A percentile compares a stretch with the other conserved stretches of the same genome.
Evolutionary conservation across 2,888 invertebrate genomes (phyloP).

Genomic region (Liposcelis brunnea): DNA sequence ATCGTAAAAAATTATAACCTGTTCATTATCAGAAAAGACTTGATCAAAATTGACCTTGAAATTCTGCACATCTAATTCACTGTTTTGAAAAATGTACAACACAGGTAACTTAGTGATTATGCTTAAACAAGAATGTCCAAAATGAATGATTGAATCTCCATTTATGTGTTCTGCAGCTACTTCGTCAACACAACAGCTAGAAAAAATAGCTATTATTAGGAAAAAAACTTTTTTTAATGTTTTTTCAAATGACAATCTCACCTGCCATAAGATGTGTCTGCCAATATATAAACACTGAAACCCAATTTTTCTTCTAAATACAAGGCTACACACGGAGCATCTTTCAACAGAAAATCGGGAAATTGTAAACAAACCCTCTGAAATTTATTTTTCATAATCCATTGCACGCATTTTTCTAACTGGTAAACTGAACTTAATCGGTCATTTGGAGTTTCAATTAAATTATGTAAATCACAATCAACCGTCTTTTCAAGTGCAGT

Average conservation of each 20-base stretch:
- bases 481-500: slow-evolving; percentile 9
- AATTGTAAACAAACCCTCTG: slow-evolving; percentile 74
- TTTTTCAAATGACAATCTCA: slow-evolving; percentile 19
- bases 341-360: slow-evolving; percentile 59
- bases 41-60: slow-evolving; percentile 24
- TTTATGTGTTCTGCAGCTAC: slow-evolving; percentile 76
- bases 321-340: slow-evolving; percentile 47
- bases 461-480: slow-evolving; percentile 17
- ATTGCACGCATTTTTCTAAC: slow-evolving; percentile 40
- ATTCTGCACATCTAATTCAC: slow-evolving; percentile 32
- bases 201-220: slow-evolving; percentile 18
- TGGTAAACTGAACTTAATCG: slow-evolving; percentile 34
- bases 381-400: slow-evolving; percentile 50
- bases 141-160: slow-evolving; percentile 77
- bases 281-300: slow-evolving; percentile 59
- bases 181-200: slow-evolving; percentile 77
- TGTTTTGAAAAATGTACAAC: slow-evolving; percentile 50
- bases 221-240: slow-evolving; percentile 8
- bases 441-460: slow-evolving; percentile 17
- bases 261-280: slow-evolving; percentile 84
- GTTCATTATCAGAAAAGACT: slow-evolving; percentile 25
- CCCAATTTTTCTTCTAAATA: slow-evolving; percentile 31
- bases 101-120: slow-evolving; percentile 53
- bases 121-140: slow-evolving; percentile 77
- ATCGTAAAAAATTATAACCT: slow-evolving; percentile 46